Evolutionary conservation across 2,797 vertebrate genomes (phyloP), one percentile per base, ranked within the genome.

Genomic region (Lates japonicus): DNA sequence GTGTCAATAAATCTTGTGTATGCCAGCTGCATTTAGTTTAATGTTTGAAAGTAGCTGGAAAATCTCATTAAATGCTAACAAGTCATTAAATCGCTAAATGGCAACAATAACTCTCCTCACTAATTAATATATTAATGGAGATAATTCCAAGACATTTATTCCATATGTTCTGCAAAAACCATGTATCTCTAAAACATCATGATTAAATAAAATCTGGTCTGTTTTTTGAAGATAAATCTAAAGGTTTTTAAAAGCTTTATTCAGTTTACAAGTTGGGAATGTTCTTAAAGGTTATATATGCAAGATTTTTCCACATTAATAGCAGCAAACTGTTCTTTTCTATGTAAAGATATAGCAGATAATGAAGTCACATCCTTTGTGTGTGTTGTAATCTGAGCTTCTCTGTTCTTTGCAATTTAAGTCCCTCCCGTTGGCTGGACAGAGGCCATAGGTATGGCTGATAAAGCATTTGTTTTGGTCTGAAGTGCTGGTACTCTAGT

Each of bases 1-100:
- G 3, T 19, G 20, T 37, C 61, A 63, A 64, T 65, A 70, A 52
- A 63, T 60, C 10, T 68, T 25, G 8, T 55, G 19, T 29, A n/a
- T 11, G 9, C 3, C 4, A 3, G 60, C 13, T 49, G 29, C 41
- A 57, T 67, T 58, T 49, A 49, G 1, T 22, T 58, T 5, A 74
- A 2, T 58, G 54, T 61, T 55, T 51, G 0, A 66, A 63, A 62
- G 22, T 52, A 51, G 41, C 48, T 42, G 51, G 8, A 49, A 66
- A 64, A 77, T n/a, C 7, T 37, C 25, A 44, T 39, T 31, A 31
- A 61, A 58, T 25, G 37, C 7, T 7, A 29, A 51, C 11, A 65
- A 41, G 16, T 17, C 3, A 41, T 22, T 64, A 42, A 42, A 62
- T 16, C 0, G 0, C 17, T 20, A 33, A n/a, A 66, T 66, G 35